Evolutionary conservation across 2,888 invertebrate species (phyloP).

Genomic region (Apamea crenata): DNA sequence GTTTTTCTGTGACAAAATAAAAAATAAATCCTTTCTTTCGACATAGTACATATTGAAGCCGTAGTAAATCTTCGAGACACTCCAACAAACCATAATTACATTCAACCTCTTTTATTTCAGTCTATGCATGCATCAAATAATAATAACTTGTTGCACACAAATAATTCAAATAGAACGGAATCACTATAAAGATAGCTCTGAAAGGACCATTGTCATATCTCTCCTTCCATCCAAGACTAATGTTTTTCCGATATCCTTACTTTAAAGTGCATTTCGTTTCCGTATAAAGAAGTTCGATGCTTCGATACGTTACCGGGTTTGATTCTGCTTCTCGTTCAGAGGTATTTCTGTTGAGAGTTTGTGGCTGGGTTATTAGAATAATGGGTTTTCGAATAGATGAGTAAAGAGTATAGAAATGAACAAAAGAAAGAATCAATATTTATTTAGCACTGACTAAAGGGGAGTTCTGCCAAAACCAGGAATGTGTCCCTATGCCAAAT

Average conservation of each 20-base stretch:
- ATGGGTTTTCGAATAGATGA: constrained; percentile 40
- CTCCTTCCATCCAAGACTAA: constrained; percentile 81
- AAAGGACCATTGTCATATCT: constrained; percentile 76
- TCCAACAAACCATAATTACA: neutral
- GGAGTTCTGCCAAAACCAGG: no score
- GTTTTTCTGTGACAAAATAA: neutral
- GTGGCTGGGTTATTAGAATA: constrained; percentile 41
- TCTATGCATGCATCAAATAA: constrained; percentile 34
- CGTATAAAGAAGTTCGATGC: constrained; percentile 62
- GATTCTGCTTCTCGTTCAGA: constrained; percentile 30
- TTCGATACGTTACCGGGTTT: constrained; percentile 58
- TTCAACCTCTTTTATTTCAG: neutral
- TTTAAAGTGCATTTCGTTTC: constrained; percentile 81
- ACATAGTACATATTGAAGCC: neutral
- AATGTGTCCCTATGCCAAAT: no score
- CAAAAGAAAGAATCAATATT: no score
- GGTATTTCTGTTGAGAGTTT: constrained; percentile 35
- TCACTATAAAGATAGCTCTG: constrained; percentile 64
- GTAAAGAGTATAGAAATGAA: neutral
- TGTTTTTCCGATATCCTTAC: constrained; percentile 85
- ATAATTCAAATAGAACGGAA: constrained; percentile 59
- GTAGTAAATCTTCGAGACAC: neutral
- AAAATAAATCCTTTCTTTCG: neutral
- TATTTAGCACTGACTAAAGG: no score
- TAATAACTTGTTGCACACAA: constrained; percentile 66